Evolutionary conservation across 2,888 invertebrate species (phyloP).

Genomic region (Apamea sordens): DNA sequence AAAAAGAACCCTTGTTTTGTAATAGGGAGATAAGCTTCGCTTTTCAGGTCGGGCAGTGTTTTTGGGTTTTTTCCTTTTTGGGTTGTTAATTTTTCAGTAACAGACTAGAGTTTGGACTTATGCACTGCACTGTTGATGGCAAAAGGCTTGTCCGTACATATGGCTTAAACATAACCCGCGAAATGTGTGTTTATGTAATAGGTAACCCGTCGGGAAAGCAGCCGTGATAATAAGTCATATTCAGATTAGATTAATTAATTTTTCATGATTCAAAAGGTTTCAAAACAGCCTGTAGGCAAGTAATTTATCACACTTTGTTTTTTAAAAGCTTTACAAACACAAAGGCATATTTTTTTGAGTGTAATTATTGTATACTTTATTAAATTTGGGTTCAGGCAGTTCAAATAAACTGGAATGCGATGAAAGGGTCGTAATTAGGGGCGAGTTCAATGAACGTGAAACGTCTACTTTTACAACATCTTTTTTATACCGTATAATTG

Average conservation of each 20-base stretch:
- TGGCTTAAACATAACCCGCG: background rate
- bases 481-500: background rate
- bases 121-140: background rate
- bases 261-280: background rate
- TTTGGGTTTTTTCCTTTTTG: background rate
- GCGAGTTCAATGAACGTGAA: constrained; percentile 40
- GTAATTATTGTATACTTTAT: constrained; percentile 39
- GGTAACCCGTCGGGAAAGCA: too few relatives aligned
- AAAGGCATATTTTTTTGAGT: constrained; percentile 22
- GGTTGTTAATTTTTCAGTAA: background rate
- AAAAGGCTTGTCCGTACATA: background rate
- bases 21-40: background rate
- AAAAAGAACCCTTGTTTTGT: too few relatives aligned
- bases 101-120: background rate
- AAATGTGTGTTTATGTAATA: background rate
- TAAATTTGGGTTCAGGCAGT: constrained; percentile 29
- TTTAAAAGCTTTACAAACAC: constrained; percentile 23
- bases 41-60: background rate
- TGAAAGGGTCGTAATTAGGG: constrained; percentile 48
- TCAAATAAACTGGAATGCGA: constrained; percentile 20
- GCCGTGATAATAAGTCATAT: background rate
- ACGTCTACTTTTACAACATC: constrained; percentile 8
- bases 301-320: constrained; percentile 32
- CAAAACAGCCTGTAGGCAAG: too few relatives aligned
- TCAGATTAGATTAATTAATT: background rate